A percentile compares a stretch with the other conserved stretches of the same genome.
Evolutionary conservation across 92 coral and sea anemone genomes (phyloP).

Genomic region (Micromussa lordhowensis): DNA sequence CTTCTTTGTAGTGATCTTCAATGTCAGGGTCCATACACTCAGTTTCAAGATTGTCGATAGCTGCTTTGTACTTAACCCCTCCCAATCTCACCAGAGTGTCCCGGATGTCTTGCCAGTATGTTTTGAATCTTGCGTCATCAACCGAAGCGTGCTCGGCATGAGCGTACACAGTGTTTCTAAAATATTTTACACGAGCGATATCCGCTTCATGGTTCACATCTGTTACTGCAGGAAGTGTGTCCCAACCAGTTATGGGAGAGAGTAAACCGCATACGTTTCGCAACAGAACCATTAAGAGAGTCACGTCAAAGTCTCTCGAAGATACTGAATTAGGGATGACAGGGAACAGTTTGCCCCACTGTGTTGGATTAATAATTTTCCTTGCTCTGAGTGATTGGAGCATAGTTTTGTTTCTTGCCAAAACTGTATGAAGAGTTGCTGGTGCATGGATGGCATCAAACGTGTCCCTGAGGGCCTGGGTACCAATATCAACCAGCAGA

Average conservation of each 20-base stretch:
- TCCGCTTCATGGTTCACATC: slow-evolving; percentile 44
- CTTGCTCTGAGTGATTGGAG: not conserved
- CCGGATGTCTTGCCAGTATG: slow-evolving; percentile 53
- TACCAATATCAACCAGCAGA: slow-evolving; percentile 1
- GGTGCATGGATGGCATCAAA: slow-evolving; percentile 10
- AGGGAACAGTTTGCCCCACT: slow-evolving; percentile 26
- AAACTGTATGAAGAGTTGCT: slow-evolving; percentile 3
- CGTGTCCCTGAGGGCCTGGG: slow-evolving; percentile 1
- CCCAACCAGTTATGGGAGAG: slow-evolving; percentile 53
- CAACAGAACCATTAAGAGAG: slow-evolving; percentile 1
- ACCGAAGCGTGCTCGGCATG: slow-evolving; percentile 39
- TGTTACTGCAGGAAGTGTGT: slow-evolving; percentile 31
- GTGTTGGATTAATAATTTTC: slow-evolving; percentile 6
- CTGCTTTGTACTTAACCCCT: slow-evolving; percentile 18
- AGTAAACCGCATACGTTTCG: slow-evolving; percentile 17
- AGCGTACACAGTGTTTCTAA: slow-evolving; percentile 34
- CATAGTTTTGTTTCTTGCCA: not conserved
- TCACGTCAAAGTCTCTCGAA: slow-evolving; percentile 1
- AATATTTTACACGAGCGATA: slow-evolving; percentile 52
- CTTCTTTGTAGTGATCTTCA: slow-evolving; percentile 37
- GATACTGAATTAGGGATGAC: slow-evolving; percentile 15
- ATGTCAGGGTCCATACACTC: slow-evolving; percentile 54
- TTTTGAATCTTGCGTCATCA: slow-evolving; percentile 42
- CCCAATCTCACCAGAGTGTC: slow-evolving; percentile 48
- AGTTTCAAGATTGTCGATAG: slow-evolving; percentile 31